Base-by-base conservation (phyloP, 2,888 invertebrate genomes). In the Operophtera brumata region DNA sequence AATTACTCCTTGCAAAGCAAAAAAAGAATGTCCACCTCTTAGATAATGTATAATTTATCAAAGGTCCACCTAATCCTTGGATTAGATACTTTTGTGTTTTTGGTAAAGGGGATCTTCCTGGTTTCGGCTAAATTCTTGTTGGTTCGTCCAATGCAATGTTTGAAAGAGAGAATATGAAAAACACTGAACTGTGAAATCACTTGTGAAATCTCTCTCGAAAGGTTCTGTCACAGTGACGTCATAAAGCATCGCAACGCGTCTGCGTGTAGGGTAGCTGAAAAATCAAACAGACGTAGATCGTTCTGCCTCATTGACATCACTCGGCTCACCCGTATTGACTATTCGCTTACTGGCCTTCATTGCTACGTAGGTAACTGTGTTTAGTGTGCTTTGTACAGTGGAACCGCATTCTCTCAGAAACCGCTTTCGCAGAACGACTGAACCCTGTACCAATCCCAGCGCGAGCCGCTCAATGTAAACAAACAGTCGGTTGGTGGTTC, bases 321-420 rank as follows among this genome's bases (percentile, higher is more conserved):
- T 1, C 30, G 30, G 1, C 6, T 28, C 20, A 20, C 9, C 26
- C 37, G 44, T 56, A 56, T 52, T 45, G 47, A 45, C 56, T 47
- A 43, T 39, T 48, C 51, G 47, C 47, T 44, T 36, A 34, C 37
- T 41, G 40, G 44, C 35, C 40, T 39, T 56, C 40, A 30, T 47
- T 30, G 30, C 7, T 42, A 35, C 35, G 6, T 3, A 12, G 43
- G 28, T 39, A 32, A 28, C 14, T n/a, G 11, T 35, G 35, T 45
- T 45, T 45, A 36, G 35, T 13, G 34, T 11, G 11, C 10, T n/a
- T 34, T 34, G 10, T 9, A 47, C 44, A 34, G 28, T 41, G 40
- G 40, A 45, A 49, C 48, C 30, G 32, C 48, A 54, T 49, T 54
- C 45, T 45, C 12, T 20, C 45, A 25, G 35, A 41, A n/a, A 36